Evolutionary conservation across 2,888 invertebrate genomes (phyloP).

Genomic region (Leucania comma): DNA sequence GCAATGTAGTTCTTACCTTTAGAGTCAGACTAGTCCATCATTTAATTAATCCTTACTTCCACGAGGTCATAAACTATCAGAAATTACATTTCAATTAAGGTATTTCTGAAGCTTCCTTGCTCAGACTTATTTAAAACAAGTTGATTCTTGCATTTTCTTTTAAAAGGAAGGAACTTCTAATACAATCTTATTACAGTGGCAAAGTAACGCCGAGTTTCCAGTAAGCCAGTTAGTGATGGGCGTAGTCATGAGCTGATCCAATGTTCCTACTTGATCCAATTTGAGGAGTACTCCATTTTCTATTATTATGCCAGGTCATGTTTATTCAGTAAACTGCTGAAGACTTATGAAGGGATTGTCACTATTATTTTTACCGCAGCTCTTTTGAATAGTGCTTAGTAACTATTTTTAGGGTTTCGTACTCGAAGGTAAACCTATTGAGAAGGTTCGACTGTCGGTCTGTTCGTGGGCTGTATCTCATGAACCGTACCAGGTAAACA

Average conservation of each 20-base stretch:
- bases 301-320: constrained; percentile 16
- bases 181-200: constrained; percentile 13
- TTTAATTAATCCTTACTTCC: constrained; percentile 1
- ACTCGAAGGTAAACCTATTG: too few species aligned
- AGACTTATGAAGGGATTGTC: not conserved
- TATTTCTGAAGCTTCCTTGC: constrained; percentile 6
- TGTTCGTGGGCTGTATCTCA: too few species aligned
- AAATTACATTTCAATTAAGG: constrained; percentile 24
- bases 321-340: constrained; percentile 5
- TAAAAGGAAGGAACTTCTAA: constrained; percentile 13
- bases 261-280: constrained; percentile 45
- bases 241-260: constrained; percentile 17
- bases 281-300: constrained; percentile 23
- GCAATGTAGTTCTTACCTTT: too few species aligned
- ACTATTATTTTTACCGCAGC: not conserved
- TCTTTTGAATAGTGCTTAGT: not conserved
- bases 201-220: not conserved
- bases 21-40: not conserved
- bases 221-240: constrained; percentile 34
- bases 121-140: constrained; percentile 21
- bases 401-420: too few species aligned
- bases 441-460: too few species aligned
- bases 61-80: not conserved
- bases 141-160: constrained; percentile 16
- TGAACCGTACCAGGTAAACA: too few species aligned